These are phyloP conservation scores for Ashinkailepas kermadecensis DNA, from an alignment of 2,888 invertebrate genomes.

Conservation along the genomic window DNA sequence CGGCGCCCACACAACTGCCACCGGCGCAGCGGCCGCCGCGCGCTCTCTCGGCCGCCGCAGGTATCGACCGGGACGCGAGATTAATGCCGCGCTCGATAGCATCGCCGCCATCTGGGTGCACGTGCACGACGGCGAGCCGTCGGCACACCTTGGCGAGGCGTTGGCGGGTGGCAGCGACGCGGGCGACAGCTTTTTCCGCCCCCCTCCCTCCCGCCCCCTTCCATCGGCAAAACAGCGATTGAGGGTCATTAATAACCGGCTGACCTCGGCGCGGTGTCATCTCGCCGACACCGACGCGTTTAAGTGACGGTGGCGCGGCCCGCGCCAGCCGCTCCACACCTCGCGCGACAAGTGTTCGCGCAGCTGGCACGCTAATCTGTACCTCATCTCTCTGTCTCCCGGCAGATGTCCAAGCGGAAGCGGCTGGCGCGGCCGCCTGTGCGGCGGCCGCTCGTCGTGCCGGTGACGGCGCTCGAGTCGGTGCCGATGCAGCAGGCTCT, in stretches of 20 bases:
- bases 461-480: neutral
- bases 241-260: neutral
- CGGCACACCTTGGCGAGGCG: too few species aligned
- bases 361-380: neutral
- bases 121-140: too few species aligned
- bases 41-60: too few species aligned
- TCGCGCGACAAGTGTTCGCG: neutral
- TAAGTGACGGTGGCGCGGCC: too few species aligned
- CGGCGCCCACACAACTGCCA: too few species aligned
- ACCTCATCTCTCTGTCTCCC: neutral
- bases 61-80: too few species aligned
- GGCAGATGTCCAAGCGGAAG: slow-evolving; percentile 14
- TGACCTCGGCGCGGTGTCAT: neutral
- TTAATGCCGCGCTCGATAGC: too few species aligned
- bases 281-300: too few species aligned
- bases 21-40: too few species aligned
- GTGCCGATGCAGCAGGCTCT: neutral
- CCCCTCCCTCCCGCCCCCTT: neutral
- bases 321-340: neutral
- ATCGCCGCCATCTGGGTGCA: too few species aligned
- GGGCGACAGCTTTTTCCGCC: too few species aligned
- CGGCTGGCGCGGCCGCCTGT: neutral
- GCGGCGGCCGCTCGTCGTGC: slow-evolving; percentile 4
- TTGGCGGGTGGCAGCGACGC: too few species aligned
- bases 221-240: neutral